Base-by-base conservation (phyloP, 1,140 invertebrate genomes). In the Drosophila ohnishii region DNA sequence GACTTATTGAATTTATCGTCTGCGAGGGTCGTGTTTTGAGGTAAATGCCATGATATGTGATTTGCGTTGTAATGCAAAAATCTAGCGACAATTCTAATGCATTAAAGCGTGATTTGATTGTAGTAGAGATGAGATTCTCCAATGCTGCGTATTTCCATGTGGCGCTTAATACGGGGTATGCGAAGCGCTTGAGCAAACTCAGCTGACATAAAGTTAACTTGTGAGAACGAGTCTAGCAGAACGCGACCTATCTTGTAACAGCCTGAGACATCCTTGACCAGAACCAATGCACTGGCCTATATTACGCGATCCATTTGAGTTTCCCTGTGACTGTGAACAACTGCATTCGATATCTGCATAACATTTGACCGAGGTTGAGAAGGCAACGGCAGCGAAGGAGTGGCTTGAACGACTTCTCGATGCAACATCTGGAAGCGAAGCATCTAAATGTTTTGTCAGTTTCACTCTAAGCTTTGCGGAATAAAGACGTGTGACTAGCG, bases 361-460 rank as follows among this genome's bases (percentile, higher is more conserved):
- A 14, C 5, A 39, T 39, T 39, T 39, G 37, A n/a, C 37, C 14
- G 37, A 6, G 37, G 37, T 39, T 39, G 37, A n/a, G 37, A 39
- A 39, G 37, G 37, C 13, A 39, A 39, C 14, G 37, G 37, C 2
- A 14, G 14, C 13, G 37, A 39, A 39, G 37, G 37, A 39, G 37
- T 14, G 10, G 37, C 37, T 39, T n/a, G 13, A 39, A 39, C 14
- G 37, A 39, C 37, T 39, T 14, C 13, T 39, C 37, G 37, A 39
- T 39, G 37, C 37, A 39, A 39, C 37, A 39, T 19, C 19, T 19
- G 19, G 19, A 19, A 19, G 19, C 19, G 19, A 19, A 19, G 19
- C 19, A 19, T 19, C 19, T 19, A 19, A 19, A 19, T 19, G 19
- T 19, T 19, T 39, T 55, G 80, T 75, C 64, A 64, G 19, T 50